Percentiles rank a stretch among this genome's conserved stretches.
Evolutionary conservation across 2,113 vertebrate genomes (phyloP).

Genomic region (Sterna hirundo): DNA sequence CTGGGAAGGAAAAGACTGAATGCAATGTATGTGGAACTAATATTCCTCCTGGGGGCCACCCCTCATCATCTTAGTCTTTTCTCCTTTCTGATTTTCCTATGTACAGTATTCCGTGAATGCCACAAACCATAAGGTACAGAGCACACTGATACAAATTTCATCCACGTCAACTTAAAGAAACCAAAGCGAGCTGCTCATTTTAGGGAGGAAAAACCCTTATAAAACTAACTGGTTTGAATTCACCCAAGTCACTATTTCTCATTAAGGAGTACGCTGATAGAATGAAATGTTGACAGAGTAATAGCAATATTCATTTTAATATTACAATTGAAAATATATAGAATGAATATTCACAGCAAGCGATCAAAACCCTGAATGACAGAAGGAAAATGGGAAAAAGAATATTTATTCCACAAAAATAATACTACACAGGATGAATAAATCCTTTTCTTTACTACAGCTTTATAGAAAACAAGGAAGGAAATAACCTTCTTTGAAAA

Average conservation of each 20-base stretch:
- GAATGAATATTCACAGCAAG: background rate
- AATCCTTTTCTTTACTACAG: background rate
- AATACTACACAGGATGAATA: background rate
- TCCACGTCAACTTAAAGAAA: background rate
- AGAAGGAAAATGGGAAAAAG: background rate
- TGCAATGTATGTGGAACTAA: background rate
- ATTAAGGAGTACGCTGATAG: background rate
- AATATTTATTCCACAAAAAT: background rate
- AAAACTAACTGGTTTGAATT: background rate
- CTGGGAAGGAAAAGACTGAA: background rate
- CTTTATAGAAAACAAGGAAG: background rate
- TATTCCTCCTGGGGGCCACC: background rate
- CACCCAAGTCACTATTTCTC: background rate
- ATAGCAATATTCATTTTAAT: background rate
- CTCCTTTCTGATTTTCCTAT: background rate
- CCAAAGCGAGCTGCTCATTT: background rate
- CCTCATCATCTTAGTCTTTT: background rate
- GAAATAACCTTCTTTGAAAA: slow-evolving; percentile 23
- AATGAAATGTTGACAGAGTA: background rate
- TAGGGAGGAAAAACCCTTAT: background rate
- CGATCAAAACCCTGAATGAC: background rate
- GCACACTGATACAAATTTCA: background rate
- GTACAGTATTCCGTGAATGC: background rate
- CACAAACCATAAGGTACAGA: background rate
- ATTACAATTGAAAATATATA: background rate